phyloP scores from a whole-genome alignment of 2,888 invertebrate species.

The Danaus chrysippus region DNA sequence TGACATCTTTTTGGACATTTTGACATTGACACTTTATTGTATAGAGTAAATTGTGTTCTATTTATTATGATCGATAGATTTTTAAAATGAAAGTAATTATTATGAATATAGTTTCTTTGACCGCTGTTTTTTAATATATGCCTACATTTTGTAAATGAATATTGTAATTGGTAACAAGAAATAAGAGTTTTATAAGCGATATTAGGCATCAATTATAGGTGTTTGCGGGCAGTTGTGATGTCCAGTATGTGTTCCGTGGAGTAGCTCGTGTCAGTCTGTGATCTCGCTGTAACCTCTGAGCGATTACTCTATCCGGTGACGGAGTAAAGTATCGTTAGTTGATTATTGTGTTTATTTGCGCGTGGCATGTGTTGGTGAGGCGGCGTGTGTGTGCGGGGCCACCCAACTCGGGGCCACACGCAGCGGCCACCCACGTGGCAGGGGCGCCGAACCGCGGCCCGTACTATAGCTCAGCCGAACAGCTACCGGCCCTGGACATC shows the following conservation, averaged over 20 bases:
- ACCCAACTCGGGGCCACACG: constrained; percentile 78
- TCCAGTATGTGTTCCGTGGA: constrained; percentile 20
- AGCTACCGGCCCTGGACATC: constrained; percentile 46
- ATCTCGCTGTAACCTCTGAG: constrained; percentile 56
- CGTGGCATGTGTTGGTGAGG: constrained; percentile 63
- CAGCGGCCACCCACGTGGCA: constrained; percentile 76
- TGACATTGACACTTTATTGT: no score
- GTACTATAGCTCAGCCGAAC: constrained; percentile 45
- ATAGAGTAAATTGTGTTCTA: no score
- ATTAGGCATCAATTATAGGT: no score
- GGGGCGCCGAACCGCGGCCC: constrained; percentile 65
- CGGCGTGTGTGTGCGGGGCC: constrained; percentile 60
- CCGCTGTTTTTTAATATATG: no score
- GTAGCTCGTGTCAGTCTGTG: constrained; percentile 63
- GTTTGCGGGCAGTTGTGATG: neutral
- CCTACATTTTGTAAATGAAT: no score
- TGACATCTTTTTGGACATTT: no score
- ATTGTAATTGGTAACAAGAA: no score
- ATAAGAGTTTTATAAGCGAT: no score
- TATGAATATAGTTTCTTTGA: no score
- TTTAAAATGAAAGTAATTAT: no score
- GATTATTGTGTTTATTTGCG: constrained; percentile 78
- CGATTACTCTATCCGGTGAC: constrained; percentile 77
- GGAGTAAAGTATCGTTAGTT: constrained; percentile 76
- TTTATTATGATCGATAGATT: no score